Evolutionary conservation across 2,113 vertebrate species (phyloP).

Genomic region (Crotalus tigris): DNA sequence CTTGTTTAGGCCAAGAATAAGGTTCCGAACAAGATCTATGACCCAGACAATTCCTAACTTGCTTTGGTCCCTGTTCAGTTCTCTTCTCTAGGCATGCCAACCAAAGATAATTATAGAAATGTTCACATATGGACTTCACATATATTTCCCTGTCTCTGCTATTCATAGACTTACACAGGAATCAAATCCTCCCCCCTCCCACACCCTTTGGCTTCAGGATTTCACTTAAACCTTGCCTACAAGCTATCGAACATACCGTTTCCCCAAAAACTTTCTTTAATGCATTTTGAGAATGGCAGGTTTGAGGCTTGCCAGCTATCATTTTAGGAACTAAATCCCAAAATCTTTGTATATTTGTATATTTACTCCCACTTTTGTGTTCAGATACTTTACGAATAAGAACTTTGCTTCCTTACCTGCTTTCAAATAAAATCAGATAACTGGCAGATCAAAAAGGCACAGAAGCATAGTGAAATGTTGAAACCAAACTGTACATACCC

Average conservation of each 20-base stretch:
- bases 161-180: background rate
- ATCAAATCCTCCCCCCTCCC: background rate
- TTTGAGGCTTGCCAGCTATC: no score
- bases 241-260: no score
- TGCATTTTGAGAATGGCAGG: background rate
- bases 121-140: background rate
- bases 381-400: background rate
- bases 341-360: background rate
- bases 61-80: background rate
- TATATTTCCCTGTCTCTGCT: background rate
- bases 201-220: background rate
- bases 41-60: background rate
- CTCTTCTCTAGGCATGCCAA: background rate
- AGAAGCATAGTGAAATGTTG: background rate
- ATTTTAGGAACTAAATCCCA: background rate
- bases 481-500: background rate
- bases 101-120: background rate
- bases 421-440: background rate
- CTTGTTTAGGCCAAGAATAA: background rate
- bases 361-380: background rate
- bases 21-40: background rate
- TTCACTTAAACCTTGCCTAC: background rate
- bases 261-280: background rate
- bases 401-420: background rate
- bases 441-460: background rate